A percentile compares a stretch with the other conserved stretches of the same genome.
phyloP scores from a whole-genome alignment of 2,797 vertebrate genomes.

The Rhynchonycteris naso region DNA sequence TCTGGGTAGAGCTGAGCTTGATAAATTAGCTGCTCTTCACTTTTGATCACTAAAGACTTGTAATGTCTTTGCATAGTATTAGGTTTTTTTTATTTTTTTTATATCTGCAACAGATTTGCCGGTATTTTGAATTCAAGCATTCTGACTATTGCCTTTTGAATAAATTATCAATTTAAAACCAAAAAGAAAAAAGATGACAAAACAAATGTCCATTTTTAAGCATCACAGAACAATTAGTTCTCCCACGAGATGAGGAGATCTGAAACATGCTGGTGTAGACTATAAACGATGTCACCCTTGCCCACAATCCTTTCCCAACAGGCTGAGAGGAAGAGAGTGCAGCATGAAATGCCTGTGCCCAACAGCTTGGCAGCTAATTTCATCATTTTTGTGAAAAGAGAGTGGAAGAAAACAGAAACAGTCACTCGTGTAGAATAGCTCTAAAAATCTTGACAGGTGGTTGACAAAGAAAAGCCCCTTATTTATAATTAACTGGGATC shows the following conservation, averaged over 20 bases:
- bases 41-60: constrained; percentile 4
- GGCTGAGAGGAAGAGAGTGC: not conserved
- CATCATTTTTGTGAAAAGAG: constrained; percentile 44
- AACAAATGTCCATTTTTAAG: constrained; percentile 65
- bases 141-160: constrained; percentile 52
- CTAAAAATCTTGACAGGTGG: constrained; percentile 55
- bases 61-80: constrained; percentile 9
- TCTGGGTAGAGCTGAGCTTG: not conserved
- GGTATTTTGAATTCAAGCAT: constrained; percentile 58
- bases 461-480: constrained; percentile 55
- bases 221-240: constrained; percentile 52
- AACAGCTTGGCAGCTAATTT: constrained; percentile 69
- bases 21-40: not conserved
- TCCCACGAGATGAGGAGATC: constrained; percentile 15
- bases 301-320: not conserved
- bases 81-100: constrained; percentile 29
- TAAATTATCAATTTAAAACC: constrained; percentile 67
- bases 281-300: not conserved
- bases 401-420: constrained; percentile 48
- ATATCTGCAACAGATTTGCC: constrained; percentile 58
- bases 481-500: constrained; percentile 57
- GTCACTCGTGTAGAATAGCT: constrained; percentile 8
- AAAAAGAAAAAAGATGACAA: not conserved
- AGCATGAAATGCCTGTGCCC: not conserved
- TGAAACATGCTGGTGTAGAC: constrained; percentile 49